phyloP scores from a whole-genome alignment of 1,140 invertebrate species.

The Drosophila ficusphila region DNA sequence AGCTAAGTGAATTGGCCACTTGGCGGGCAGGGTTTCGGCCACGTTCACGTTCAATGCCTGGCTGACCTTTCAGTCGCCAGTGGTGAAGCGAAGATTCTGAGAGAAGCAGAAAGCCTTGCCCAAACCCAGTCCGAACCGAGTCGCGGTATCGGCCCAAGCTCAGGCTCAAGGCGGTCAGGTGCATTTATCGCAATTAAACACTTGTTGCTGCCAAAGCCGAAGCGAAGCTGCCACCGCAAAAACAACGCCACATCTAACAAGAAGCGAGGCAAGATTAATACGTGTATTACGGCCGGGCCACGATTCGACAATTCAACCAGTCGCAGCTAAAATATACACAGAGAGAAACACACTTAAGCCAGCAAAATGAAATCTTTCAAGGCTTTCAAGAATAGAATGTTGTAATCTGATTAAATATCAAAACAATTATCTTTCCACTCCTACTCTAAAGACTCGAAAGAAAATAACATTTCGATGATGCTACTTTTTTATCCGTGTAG shows the following conservation, averaged over 20 bases:
- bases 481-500: not conserved
- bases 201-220: constrained; percentile 68
- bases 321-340: not conserved
- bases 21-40: constrained; percentile 24
- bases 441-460: too few species aligned
- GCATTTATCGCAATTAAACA: constrained; percentile 83
- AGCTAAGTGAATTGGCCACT: constrained; percentile 5
- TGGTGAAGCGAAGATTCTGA: constrained; percentile 21
- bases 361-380: too few species aligned
- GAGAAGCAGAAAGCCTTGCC: constrained; percentile 53
- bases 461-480: too few species aligned
- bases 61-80: constrained; percentile 35
- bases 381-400: too few species aligned
- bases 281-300: constrained; percentile 52
- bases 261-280: constrained; percentile 50
- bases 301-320: constrained; percentile 45
- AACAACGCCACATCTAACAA: constrained; percentile 69
- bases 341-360: too few species aligned
- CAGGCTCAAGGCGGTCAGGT: constrained; percentile 73
- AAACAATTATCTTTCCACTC: too few species aligned
- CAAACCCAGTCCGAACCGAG: constrained; percentile 22
- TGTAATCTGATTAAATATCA: too few species aligned
- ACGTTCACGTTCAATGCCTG: constrained; percentile 44
- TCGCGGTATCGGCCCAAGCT: constrained; percentile 25
- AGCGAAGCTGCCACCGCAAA: constrained; percentile 42